phyloP scores from a whole-genome alignment of 2,888 invertebrate species.

The Panzeria rudis region DNA sequence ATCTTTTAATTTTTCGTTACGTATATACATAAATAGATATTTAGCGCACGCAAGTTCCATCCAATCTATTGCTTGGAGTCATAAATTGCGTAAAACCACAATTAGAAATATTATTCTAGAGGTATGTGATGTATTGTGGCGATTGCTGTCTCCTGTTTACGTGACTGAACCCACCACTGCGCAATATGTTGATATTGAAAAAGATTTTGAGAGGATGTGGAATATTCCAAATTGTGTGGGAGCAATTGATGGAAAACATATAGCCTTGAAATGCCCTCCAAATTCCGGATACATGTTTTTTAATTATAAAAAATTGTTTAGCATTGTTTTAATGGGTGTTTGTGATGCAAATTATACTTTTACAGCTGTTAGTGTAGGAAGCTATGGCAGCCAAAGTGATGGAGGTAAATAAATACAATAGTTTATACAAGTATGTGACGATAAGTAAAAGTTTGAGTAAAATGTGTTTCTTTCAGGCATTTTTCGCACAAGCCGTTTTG shows the following conservation, averaged over 20 bases:
- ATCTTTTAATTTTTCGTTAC: neutral
- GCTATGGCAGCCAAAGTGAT: constrained; percentile 33
- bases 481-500: constrained; percentile 23
- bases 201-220: too few relatives aligned
- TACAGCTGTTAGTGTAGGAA: constrained; percentile 23
- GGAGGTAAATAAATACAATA: constrained; percentile 35
- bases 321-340: too few relatives aligned
- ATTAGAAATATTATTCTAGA: too few relatives aligned
- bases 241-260: constrained; percentile 48
- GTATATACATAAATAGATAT: constrained; percentile 2
- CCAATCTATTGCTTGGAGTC: too few relatives aligned
- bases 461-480: constrained; percentile 9
- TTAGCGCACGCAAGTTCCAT: constrained; percentile 24
- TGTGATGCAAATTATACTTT: constrained; percentile 45
- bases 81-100: too few relatives aligned
- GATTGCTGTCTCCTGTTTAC: constrained; percentile 26
- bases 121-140: constrained; percentile 36
- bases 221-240: constrained; percentile 58
- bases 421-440: neutral
- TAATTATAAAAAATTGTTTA: constrained; percentile 58
- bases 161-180: constrained; percentile 40
- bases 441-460: neutral
- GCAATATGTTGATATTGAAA: too few relatives aligned
- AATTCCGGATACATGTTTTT: constrained; percentile 64
- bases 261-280: constrained; percentile 57